Percentiles rank a stretch among this genome's conserved stretches.
Evolutionary conservation across 2,797 vertebrate genomes (phyloP).

Genomic region (Phataginus tetradactyla): DNA sequence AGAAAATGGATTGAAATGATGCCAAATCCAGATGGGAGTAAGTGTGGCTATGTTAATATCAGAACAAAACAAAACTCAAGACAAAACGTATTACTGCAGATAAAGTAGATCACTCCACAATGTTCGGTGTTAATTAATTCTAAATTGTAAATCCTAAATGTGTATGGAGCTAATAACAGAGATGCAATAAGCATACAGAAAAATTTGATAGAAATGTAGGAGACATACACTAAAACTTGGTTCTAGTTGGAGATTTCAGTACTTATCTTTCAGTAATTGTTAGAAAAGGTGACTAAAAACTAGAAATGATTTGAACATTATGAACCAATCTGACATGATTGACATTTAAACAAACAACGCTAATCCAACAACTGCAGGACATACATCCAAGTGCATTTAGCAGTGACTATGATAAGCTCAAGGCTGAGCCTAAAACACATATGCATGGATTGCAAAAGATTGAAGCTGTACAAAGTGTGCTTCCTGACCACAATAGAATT

Average conservation of each 20-base stretch:
- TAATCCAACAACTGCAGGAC: background rate
- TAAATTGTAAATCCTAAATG: background rate
- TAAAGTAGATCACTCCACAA: background rate
- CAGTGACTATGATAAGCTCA: background rate
- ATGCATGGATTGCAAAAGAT: background rate
- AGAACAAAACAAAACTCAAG: background rate
- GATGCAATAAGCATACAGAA: background rate
- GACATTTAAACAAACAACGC: background rate
- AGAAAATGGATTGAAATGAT: background rate
- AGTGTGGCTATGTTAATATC: background rate
- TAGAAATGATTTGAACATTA: background rate
- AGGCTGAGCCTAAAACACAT: background rate
- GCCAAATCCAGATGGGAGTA: background rate
- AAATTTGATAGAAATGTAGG: background rate
- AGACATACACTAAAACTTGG: background rate
- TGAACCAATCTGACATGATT: background rate
- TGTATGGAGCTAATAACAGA: background rate
- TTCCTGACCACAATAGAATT: background rate
- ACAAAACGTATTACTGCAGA: background rate
- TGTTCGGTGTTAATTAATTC: background rate
- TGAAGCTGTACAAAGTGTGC: background rate
- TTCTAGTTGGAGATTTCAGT: background rate
- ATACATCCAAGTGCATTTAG: background rate
- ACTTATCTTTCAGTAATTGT: background rate
- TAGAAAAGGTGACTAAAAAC: background rate